Base-by-base conservation (phyloP, 2,113 vertebrate species). In the Phylloscopus trochilus region DNA sequence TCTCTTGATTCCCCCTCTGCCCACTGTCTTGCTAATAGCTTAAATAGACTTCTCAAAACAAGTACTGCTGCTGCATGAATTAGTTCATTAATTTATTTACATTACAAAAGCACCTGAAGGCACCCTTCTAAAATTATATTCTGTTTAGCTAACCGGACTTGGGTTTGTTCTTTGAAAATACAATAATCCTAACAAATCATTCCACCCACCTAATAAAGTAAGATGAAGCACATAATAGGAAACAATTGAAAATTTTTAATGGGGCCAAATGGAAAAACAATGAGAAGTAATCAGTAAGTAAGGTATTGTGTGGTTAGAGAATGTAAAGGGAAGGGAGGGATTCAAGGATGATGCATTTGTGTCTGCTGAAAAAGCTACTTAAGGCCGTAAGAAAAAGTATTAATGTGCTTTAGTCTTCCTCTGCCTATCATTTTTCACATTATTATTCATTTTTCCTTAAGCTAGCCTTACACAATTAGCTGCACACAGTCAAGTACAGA, bases 41-140 rank as follows among this genome's bases (percentile, higher is more conserved):
- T 88, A 67, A 91, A 76, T 0, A 84, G 60, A 60, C 44, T 79
- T 84, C 66, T 87, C 28, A 66, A 66, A 95, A 60, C 83, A 91
- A 79, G 66, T 43, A 26, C 81, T 87, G 66, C 74, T 93, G 78
- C 88, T 94, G 49, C 10, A 18, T 77, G 75, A 83, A 47, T 77
- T 88, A 79, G 49, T 92, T 80, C 62, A 85, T 91, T 92, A 80
- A 74, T 88, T 83, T 93, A 86, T 95, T 96, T 96, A 90, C 67
- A 43, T 83, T 88, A 68, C 49, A 95, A 89, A 85, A 94, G 75
- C 75, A 90, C 93, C 92, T 86, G 75, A 83, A 95, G 90, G 90
- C 90, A 92, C 59, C 22, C 37, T 92, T 53, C 70, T 90, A 56
- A 83, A 78, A 73, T 90, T 64, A 43, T 66, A 26, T 79, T 59